These are phyloP conservation scores for Pachyseris speciosa DNA, from an alignment of 64 coral and sea anemone genomes.

Conservation along the genomic window DNA sequence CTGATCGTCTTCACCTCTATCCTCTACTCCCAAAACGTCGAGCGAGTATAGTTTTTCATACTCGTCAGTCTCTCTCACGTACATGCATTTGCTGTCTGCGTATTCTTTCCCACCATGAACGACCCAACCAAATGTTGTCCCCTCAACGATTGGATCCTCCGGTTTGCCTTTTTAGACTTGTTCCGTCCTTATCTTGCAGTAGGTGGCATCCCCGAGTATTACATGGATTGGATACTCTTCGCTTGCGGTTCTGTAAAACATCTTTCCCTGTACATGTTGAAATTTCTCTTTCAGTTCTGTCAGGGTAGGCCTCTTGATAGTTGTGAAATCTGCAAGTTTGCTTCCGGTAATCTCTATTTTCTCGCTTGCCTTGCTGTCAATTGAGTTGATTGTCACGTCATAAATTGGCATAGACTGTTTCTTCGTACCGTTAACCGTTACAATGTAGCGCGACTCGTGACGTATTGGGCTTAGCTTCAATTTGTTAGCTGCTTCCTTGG, in stretches of 20 bases:
- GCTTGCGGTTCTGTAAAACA: slow-evolving; percentile 23
- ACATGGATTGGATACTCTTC: slow-evolving; percentile 61
- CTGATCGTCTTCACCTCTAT: slow-evolving; percentile 30
- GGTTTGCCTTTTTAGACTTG: slow-evolving; percentile 48
- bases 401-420: slow-evolving; percentile 66
- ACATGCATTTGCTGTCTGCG: slow-evolving; percentile 2
- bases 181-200: slow-evolving; percentile 61
- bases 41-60: slow-evolving; percentile 19
- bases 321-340: slow-evolving; percentile 53
- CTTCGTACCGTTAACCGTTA: slow-evolving; percentile 63
- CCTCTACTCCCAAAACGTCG: slow-evolving; percentile 23
- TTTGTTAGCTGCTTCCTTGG: slow-evolving; percentile 29
- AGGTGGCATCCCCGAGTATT: slow-evolving; percentile 6
- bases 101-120: slow-evolving; percentile 48
- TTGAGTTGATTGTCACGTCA: slow-evolving; percentile 43
- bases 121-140: slow-evolving; percentile 51
- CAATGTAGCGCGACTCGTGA: slow-evolving; percentile 33
- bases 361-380: slow-evolving; percentile 26
- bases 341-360: slow-evolving; percentile 51
- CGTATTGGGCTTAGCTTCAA: slow-evolving; percentile 17
- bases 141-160: slow-evolving; percentile 43
- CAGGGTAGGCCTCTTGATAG: slow-evolving; percentile 47
- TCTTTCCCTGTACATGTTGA: slow-evolving; percentile 23
- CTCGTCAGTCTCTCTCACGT: background rate
- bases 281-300: slow-evolving; percentile 64